Conservation (phyloP, 2,888 invertebrate species). For the Herminia tarsipennalis region DNA sequence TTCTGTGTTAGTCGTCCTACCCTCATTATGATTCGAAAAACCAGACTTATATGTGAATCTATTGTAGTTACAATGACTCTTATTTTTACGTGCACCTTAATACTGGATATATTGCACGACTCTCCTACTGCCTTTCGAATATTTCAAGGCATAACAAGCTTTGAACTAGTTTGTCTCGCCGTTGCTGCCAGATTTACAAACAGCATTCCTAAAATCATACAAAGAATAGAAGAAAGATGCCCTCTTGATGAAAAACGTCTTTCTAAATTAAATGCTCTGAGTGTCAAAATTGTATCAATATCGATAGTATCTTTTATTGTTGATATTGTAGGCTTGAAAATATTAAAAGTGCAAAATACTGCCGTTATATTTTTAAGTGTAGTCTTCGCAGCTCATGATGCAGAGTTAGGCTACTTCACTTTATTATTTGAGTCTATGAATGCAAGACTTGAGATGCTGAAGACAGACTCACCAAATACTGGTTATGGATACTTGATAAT, state of each 20-base stretch:
- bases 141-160: conserved; percentile 41
- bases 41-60: conserved; percentile 44
- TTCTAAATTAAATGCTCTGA: conserved; percentile 29
- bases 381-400: conserved; percentile 59
- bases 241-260: conserved; percentile 39
- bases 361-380: conserved; percentile 44
- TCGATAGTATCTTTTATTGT: conserved; percentile 41
- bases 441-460: conserved; percentile 51
- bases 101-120: conserved; percentile 40
- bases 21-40: conserved; percentile 40
- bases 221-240: conserved; percentile 58
- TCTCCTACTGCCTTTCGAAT: conserved; percentile 17
- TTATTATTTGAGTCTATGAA: conserved; percentile 61
- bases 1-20: conserved; percentile 62
- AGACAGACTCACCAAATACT: conserved; percentile 30
- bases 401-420: conserved; percentile 58
- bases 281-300: conserved; percentile 23
- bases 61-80: conserved; percentile 34
- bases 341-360: conserved; percentile 27
- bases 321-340: conserved; percentile 49
- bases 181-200: conserved; percentile 36
- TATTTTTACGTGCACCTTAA: conserved; percentile 21
- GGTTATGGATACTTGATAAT: conserved; percentile 64
- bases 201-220: conserved; percentile 44
- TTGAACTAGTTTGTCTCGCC: conserved; percentile 45